Evolutionary conservation across 2,113 vertebrate genomes (phyloP).

Genomic region (Carassius gibelio): DNA sequence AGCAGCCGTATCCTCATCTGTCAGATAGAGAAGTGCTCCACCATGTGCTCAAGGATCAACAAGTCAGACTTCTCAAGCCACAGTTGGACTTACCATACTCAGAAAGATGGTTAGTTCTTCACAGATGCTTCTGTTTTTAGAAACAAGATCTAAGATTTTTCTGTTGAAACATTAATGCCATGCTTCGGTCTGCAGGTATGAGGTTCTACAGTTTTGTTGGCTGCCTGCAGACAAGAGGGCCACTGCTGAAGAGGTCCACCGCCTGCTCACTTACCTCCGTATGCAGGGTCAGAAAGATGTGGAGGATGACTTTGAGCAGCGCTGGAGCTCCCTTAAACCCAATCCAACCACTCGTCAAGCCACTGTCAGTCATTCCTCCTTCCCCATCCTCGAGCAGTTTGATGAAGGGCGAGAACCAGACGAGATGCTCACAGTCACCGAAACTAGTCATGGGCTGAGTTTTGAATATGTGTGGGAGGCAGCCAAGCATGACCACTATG

Average conservation of each 20-base stretch:
- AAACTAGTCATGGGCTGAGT: constrained; percentile 94
- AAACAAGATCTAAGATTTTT: not conserved
- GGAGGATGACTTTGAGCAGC: constrained; percentile 90
- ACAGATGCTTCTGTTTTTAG: not conserved
- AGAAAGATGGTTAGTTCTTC: constrained; percentile 86
- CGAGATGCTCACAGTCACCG: constrained; percentile 93
- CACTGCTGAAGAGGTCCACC: constrained; percentile 91
- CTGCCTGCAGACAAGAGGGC: constrained; percentile 88
- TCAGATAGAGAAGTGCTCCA: constrained; percentile 89
- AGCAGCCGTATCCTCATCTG: constrained; percentile 86
- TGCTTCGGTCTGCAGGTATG: constrained; percentile 78
- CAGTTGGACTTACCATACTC: constrained; percentile 90
- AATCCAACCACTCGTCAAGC: constrained; percentile 79
- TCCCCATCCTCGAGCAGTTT: constrained; percentile 93
- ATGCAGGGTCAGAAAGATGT: constrained; percentile 94
- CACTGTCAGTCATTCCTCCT: constrained; percentile 83
- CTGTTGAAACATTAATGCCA: not conserved
- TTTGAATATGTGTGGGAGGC: constrained; percentile 98
- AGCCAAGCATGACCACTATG: constrained; percentile 92
- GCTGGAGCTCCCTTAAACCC: constrained; percentile 93
- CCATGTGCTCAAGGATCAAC: constrained; percentile 90
- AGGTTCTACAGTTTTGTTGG: constrained; percentile 97
- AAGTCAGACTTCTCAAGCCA: constrained; percentile 87
- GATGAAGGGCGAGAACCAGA: constrained; percentile 89
- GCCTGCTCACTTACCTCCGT: constrained; percentile 89